Evolutionary conservation across 2,113 vertebrate species (phyloP), one percentile per base, ranked within the genome.

Genomic region (Paedocypris sp.): DNA sequence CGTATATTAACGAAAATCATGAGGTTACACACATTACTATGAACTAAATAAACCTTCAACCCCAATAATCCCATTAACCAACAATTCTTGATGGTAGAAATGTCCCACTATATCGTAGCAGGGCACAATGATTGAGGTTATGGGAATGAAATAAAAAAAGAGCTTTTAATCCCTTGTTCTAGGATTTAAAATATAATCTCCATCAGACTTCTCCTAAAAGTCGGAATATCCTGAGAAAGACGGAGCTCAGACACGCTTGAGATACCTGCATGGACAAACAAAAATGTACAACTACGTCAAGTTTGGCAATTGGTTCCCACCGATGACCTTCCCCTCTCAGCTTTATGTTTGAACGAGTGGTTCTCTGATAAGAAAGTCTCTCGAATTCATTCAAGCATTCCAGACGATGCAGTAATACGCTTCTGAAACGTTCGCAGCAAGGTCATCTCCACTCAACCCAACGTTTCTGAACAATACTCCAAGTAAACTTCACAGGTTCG

Each of bases 161-260:
- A 80, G 80, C 72, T 75, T 72, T 75, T 82, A 82, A 82, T 83
- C 83, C 77, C 50, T 70, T 39, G 74, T 56, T 76, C 79, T 77
- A 76, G 76, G 79, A 81, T 83, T 82, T 82, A 82, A 83, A 78
- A 26, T 70, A 78, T 83, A 81, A 85, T 83, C 80, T 82, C 73
- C 74, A 76, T 67, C 71, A 73, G 63, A 67, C 67, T 78, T 77
- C 67, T 48, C 67, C 73, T 70, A 69, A 70, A 78, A 69, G 66
- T 77, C 62, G 64, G 71, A 68, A 62, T 67, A 19, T 70, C 74
- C 66, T 80, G 73, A 69, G 43, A 62, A 41, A 15, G 18, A 16
- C 18, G 8, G n/a, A 19, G 11, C 19, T 19, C 39, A 53, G 42
- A n/a, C n/a, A n/a, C n/a, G n/a, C n/a, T n/a, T n/a, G n/a, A n/a